Base-by-base conservation (phyloP, 2,888 invertebrate species). In the Polia nebulosa region DNA sequence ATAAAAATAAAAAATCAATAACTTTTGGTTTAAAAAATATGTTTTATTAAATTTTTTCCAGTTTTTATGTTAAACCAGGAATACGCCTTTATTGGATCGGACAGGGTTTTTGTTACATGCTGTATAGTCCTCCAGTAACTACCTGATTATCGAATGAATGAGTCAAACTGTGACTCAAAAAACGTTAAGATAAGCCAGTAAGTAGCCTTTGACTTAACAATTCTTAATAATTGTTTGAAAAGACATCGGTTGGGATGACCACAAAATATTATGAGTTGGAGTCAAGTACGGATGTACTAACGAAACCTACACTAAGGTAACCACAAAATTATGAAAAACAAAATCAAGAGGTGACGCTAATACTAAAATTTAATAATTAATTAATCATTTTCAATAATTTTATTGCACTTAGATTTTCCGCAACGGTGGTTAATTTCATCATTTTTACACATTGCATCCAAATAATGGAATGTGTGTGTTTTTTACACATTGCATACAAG, bases 141-240 rank as follows among this genome's bases (percentile, higher is more conserved):
- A 20, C 6, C n/a, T 6, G 15, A 15, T 49, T 49, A 64, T 64
- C 22, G 0, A 32, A 41, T 11, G 32, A 7, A 32, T 64, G 39
- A 41, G 25, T 51, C 64, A 65, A 22, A 25, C 22, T n/a, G 27
- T 63, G 29, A 49, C 22, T n/a, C 39, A 32, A 62, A 32, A 47
- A 29, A 29, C 5, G 11, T 25, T 49, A 5, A 29, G 13, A 15
- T 49, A 32, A 25, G 5, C 11, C 29, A n/a, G n/a, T n/a, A n/a
- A n/a, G n/a, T 32, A 39, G 15, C 49, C 39, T 27, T 64, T 49
- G 39, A 25, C 65, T 7, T 25, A 11, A 25, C 11, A 7, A 34
- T 22, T 58, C 13, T 15, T 22, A 27, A 17, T 36, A 36, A 29
- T 29, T 22, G 17, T 55, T 56, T 60, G 34, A 11, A n/a, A 8